Conservation (phyloP, 2,888 invertebrate genomes). For the Dicranocentrus wangi region DNA sequence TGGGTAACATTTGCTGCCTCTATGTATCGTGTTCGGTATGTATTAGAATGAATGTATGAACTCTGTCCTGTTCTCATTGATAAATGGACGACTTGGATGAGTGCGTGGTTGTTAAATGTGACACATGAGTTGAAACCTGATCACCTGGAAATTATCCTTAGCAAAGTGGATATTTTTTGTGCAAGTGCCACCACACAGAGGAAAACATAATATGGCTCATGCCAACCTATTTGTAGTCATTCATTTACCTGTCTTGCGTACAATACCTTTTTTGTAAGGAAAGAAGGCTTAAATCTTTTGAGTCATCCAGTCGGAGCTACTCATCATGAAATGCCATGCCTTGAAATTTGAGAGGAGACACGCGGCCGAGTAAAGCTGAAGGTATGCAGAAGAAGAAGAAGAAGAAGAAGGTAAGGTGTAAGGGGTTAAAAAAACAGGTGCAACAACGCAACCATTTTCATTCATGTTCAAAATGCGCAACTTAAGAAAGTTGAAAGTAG, state of each 20-base stretch:
- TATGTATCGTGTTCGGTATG: no score
- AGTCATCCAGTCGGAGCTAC: conserved; percentile 6
- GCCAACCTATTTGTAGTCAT: conserved; percentile 23
- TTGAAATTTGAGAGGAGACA: conserved; percentile 45
- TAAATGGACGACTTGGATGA: conserved; percentile 25
- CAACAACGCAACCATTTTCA: not conserved
- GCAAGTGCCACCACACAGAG: conserved; percentile 31
- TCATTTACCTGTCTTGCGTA: conserved; percentile 52
- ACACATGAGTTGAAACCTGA: conserved; percentile 56
- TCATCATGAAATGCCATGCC: conserved; percentile 3
- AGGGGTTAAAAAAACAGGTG: conserved; percentile 8
- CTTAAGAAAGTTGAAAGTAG: no score
- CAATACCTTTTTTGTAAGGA: conserved; percentile 41
- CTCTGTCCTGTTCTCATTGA: conserved; percentile 19
- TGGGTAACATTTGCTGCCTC: no score
- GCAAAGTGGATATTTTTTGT: not conserved
- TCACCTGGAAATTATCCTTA: conserved; percentile 35
- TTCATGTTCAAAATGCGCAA: conserved; percentile 21
- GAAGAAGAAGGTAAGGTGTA: no score
- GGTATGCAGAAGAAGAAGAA: conserved; percentile 3
- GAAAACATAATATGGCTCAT: conserved; percentile 26
- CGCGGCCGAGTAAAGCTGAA: conserved; percentile 22
- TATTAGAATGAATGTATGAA: no score
- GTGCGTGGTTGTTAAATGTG: not conserved
- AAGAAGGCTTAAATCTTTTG: conserved; percentile 10